phyloP scores from a whole-genome alignment of 2,888 invertebrate species.

The Drosophila kuntzei region DNA sequence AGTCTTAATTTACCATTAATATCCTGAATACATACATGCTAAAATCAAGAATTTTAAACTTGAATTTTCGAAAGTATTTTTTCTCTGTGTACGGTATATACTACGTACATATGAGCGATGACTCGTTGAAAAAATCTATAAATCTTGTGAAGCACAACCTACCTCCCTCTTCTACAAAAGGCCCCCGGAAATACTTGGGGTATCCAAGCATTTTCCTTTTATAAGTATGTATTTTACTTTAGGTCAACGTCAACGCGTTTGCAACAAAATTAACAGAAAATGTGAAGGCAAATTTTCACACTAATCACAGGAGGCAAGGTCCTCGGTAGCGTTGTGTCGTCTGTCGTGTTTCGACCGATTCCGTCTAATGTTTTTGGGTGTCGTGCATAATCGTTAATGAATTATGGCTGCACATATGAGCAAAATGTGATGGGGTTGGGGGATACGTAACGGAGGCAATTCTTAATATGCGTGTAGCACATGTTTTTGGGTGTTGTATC shows the following conservation, averaged over 20 bases:
- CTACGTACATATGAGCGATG: constrained; percentile 57
- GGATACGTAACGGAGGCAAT: background rate
- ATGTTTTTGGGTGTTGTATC: constrained; percentile 55
- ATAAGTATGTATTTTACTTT: constrained; percentile 8
- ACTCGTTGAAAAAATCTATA: constrained; percentile 67
- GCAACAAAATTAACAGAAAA: constrained; percentile 67
- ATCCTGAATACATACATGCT: too few relatives aligned
- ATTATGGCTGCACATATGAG: constrained; percentile 63
- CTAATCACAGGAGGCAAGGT: constrained; percentile 51
- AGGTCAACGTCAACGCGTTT: constrained; percentile 36
- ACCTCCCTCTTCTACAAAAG: constrained; percentile 9
- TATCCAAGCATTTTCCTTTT: constrained; percentile 14
- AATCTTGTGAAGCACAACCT: constrained; percentile 58
- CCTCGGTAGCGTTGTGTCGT: constrained; percentile 4
- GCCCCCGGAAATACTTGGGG: constrained; percentile 13
- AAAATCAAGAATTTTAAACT: too few relatives aligned
- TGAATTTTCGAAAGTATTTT: too few relatives aligned
- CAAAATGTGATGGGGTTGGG: background rate
- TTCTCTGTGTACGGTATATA: background rate
- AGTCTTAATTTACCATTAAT: too few relatives aligned
- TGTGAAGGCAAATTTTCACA: constrained; percentile 64
- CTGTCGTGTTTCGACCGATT: constrained; percentile 20
- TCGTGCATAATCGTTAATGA: constrained; percentile 79
- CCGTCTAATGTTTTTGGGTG: constrained; percentile 58
- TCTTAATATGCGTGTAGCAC: constrained; percentile 67